Percentiles rank a stretch among this genome's conserved stretches.
Conservation (phyloP, 2,113 vertebrate genomes). For the Origma solitaria region DNA sequence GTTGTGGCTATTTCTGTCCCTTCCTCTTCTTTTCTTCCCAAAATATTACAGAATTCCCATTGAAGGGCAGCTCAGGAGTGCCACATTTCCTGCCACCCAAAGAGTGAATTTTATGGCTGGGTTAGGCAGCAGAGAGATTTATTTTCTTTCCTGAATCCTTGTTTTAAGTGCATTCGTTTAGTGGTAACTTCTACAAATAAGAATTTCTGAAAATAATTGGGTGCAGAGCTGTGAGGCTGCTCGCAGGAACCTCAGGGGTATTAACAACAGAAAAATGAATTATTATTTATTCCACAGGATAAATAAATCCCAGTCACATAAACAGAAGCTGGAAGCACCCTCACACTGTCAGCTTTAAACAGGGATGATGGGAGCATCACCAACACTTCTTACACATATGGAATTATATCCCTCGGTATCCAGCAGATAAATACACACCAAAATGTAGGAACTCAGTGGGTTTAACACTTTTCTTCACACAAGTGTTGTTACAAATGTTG, state of each 20-base stretch:
- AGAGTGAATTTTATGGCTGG: neutral
- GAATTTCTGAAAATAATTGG: neutral
- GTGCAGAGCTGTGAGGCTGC: neutral
- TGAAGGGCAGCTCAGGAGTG: neutral
- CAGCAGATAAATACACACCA: neutral
- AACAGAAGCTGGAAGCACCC: neutral
- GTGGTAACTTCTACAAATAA: neutral
- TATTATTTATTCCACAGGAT: neutral
- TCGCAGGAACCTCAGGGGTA: neutral
- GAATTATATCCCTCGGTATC: neutral
- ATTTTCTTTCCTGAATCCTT: too few relatives aligned
- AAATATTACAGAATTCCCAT: neutral
- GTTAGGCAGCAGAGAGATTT: neutral
- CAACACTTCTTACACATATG: fast-evolving
- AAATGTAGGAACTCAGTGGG: neutral
- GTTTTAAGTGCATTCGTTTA: too few relatives aligned
- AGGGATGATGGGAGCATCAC: neutral
- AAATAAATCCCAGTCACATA: neutral
- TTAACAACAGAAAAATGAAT: neutral
- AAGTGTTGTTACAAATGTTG: neutral
- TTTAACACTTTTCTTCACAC: neutral
- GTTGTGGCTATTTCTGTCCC: neutral
- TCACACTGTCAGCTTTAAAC: neutral
- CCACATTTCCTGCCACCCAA: neutral
- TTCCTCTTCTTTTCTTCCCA: neutral